Percentiles rank a stretch among this genome's conserved stretches.
Evolutionary conservation across 2,797 vertebrate species (phyloP).

Genomic region (Pseudotriccus pelzelni): DNA sequence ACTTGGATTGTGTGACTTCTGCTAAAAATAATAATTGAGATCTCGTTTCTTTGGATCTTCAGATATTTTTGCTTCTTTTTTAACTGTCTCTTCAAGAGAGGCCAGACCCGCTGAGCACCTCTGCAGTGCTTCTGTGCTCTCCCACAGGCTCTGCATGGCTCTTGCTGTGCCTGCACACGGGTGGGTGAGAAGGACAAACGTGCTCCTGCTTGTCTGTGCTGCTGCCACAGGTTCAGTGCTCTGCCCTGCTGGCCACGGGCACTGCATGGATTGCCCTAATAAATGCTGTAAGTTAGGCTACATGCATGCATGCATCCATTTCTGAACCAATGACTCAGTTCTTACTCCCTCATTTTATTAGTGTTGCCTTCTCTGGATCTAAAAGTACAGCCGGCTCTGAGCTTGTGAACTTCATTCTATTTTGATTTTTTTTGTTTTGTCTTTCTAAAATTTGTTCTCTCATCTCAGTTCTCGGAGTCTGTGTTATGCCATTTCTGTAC

Average conservation of each 20-base stretch:
- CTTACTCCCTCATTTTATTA: neutral
- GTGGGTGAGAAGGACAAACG: neutral
- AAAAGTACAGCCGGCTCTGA: neutral
- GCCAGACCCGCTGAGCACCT: neutral
- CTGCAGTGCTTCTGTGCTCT: neutral
- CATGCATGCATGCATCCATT: neutral
- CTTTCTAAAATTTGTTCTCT: constrained; percentile 5
- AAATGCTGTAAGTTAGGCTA: neutral
- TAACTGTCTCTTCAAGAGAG: neutral
- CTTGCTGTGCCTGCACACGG: accelerated
- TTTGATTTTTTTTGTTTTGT: neutral
- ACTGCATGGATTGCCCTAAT: neutral
- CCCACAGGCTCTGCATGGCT: neutral
- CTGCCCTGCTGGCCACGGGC: neutral
- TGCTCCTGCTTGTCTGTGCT: accelerated
- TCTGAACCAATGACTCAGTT: neutral
- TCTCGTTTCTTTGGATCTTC: neutral
- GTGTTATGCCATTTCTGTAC: neutral
- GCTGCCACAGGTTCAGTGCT: neutral
- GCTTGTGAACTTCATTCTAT: neutral
- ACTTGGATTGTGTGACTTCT: neutral
- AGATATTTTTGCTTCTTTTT: neutral
- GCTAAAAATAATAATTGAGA: neutral
- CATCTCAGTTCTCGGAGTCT: neutral
- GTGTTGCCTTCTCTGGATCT: neutral